Base-by-base conservation (phyloP, 2,888 invertebrate species). In the Parnassius glacialis region DNA sequence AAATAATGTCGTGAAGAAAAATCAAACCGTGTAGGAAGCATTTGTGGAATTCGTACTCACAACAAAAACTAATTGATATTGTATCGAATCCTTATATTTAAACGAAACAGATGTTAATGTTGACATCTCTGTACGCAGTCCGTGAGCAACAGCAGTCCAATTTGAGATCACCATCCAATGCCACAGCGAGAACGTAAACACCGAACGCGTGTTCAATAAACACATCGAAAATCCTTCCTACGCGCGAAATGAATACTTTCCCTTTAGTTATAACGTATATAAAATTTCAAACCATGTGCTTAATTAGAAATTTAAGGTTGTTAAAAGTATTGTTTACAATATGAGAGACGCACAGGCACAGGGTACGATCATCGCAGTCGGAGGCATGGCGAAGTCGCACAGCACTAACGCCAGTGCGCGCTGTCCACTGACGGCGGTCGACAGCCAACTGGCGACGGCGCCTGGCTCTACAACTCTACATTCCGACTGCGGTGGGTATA, bases 361-460 rank as follows among this genome's bases (percentile, higher is more conserved):
- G 80, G 87, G 90, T 81, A 91, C 90, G 79, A 91, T 85, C 87
- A 90, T 90, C 73, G 91, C 87, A 68, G 90, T 90, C 72, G 91
- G 91, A 81, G 91, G 91, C 91, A 91, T 91, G 84, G 76, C 82
- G 85, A 81, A 74, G 78, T 80, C 78, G 76, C 76, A 75, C 73
- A 71, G 71, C 74, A 71, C 68, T 70, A 78, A 76, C 78, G 76
- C 75, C 71, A 74, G 71, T 71, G 81, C 86, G 83, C 88, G 85
- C 84, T 84, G 79, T 83, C 84, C 82, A 79, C 86, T 76, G 83
- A 85, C 78, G 85, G 76, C 81, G 88, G 84, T 85, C 85, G 85
- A 79, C 87, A 81, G 84, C 84, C 84, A 85, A 91, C 90, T 87
- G 84, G 74, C 85, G 81, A 70, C 69, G 70, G 71, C 74, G 74